A percentile compares a stretch with the other conserved stretches of the same genome.
phyloP scores from a whole-genome alignment of 2,113 vertebrate genomes.

The Paramisgurnus dabryanus region DNA sequence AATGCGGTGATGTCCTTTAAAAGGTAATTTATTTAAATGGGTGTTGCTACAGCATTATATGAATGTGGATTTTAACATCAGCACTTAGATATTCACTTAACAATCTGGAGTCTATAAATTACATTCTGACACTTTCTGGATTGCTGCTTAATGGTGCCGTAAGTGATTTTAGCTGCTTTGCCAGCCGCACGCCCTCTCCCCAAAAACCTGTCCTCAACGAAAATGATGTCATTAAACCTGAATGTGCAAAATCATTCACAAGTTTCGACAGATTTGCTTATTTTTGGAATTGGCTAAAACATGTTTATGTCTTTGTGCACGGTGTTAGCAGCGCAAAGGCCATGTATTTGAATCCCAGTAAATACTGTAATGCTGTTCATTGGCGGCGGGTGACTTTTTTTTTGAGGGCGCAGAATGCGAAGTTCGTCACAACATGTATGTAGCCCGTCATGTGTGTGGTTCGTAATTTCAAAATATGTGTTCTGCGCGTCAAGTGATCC shows the following conservation, averaged over 20 bases:
- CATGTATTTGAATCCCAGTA: no score
- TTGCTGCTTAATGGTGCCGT: background rate
- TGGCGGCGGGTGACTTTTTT: background rate
- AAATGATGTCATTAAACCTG: background rate
- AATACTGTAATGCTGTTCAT: background rate
- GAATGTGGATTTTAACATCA: background rate
- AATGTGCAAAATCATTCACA: background rate
- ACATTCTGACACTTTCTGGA: background rate
- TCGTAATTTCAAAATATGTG: no score
- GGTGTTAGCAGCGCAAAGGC: no score
- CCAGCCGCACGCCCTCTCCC: background rate
- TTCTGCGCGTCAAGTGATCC: no score
- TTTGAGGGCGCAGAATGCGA: no score
- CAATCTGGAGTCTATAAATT: background rate
- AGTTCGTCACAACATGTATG: no score
- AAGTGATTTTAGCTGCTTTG: background rate
- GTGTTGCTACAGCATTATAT: background rate
- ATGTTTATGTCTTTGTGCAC: no score
- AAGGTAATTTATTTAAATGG: conserved; percentile 8
- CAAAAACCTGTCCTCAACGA: background rate
- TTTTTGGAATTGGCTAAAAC: no score
- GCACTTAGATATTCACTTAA: conserved; percentile 10
- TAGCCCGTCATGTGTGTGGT: no score
- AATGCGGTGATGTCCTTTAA: background rate
- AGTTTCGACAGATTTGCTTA: no score